These are phyloP conservation scores for Conus canariensis DNA, from an alignment of 2,888 invertebrate species.

Conservation along the genomic window DNA sequence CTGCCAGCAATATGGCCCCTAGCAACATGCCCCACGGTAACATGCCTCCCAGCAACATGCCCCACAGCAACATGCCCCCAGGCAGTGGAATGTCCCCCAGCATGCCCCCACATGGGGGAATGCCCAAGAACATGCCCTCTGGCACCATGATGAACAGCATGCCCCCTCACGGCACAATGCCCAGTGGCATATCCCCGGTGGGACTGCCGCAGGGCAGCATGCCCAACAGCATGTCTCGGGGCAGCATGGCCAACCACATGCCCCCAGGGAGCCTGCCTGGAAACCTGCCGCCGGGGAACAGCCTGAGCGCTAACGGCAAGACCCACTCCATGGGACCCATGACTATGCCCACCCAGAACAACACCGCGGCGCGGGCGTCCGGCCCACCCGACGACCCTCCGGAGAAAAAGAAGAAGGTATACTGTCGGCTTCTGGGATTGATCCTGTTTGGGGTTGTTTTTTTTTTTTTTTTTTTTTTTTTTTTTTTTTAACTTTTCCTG, in stretches of 20 bases:
- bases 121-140: conserved; percentile 38
- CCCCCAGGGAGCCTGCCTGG: neutral
- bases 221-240: conserved; percentile 24
- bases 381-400: conserved; percentile 59
- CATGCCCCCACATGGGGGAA: conserved; percentile 32
- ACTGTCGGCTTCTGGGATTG: neutral
- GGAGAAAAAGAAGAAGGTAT: conserved; percentile 71
- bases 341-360: conserved; percentile 39
- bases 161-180: neutral
- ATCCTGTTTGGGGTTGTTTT: neutral
- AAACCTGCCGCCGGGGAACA: neutral
- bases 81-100: conserved; percentile 46
- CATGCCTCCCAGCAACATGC: conserved; percentile 49
- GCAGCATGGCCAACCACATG: conserved; percentile 26
- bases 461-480: too few species aligned
- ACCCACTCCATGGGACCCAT: conserved; percentile 43
- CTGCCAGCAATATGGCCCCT: conserved; percentile 51
- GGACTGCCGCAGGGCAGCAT: neutral
- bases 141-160: conserved; percentile 21
- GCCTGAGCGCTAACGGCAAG: conserved; percentile 35
- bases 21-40: conserved; percentile 44
- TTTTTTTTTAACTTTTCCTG: neutral
- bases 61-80: conserved; percentile 24
- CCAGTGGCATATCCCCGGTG: neutral
- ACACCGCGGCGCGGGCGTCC: conserved; percentile 41